Base-by-base conservation (phyloP, 2,113 vertebrate genomes). In the Xenotilapia flavipinnis region DNA sequence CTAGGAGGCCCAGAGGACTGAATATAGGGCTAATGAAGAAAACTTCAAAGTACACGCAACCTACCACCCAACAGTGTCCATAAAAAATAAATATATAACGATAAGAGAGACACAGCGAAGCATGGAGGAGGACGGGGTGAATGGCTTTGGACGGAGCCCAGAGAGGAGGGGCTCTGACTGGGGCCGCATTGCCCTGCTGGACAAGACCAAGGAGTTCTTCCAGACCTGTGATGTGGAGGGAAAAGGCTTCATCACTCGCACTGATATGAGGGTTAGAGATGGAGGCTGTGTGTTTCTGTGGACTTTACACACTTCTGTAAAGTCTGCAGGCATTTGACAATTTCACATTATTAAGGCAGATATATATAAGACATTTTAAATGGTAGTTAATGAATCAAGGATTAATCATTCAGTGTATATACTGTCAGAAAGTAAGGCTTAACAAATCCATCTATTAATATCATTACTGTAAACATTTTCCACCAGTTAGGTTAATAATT, bases 151-250 rank as follows among this genome's bases (percentile, higher is more conserved):
- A 26, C 33, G 5, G 80, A 82, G 26, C 75, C 14, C 49, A 15
- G 95, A 90, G 12, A 83, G 75, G 33, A 92, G 83, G 12, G 79
- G 86, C 54, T 90, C 84, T 4, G 94, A 86, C 84, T 95, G 84
- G 92, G 93, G 90, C 53, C 88, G 54, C 10, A 85, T 92, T 83
- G 73, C 91, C 60, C 89, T 98, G 91, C 88, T 97, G 95, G 96
- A 90, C 79, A 98, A 97, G 94, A 97, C 96, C 7, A 95, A 94
- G 55, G 98, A 98, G 62, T 98, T 99, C 95, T 99, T 99, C 93
- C 97, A 96, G 96, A 97, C 96, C 82, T 99, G 98, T 70, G 98
- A 99, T 47, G 87, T 95, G 2, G 98, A 98, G 85, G 95, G 96
- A 83, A 99, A 98, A 84, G 98, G 98, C 65, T 99, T 97, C 85